Base-by-base conservation (phyloP, 2,113 vertebrate genomes). In the Diadophis punctatus region DNA sequence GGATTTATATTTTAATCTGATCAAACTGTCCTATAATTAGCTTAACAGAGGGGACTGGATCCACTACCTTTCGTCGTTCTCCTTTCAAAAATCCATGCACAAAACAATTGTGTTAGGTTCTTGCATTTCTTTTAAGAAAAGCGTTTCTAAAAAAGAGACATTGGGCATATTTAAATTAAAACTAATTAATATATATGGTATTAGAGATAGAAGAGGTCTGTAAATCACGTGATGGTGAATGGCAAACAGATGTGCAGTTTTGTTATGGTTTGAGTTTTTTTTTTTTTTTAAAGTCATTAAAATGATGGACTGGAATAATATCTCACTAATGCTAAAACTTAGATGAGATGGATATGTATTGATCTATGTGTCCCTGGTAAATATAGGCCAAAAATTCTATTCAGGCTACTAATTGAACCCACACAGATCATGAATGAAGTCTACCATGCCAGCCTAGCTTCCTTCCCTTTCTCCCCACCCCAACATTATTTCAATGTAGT, bases 401-500 rank as follows among this genome's bases (percentile, higher is more conserved):
- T 87, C 14, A 10, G 49, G 9, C 18, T 52, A n/a, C 55, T 43
- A 89, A 56, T 25, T 56, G 55, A 58, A 60, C 55, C 39, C 12
- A 60, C 20, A 46, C 25, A 89, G 55, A 14, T 27, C 53, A 89
- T 14, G 55, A 43, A 27, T 60, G 34, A 8, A 46, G 56, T 25
- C 25, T 16, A 48, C 5, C 8, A 60, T 46, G 12, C 12, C 27
- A 89, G 5, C 16, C 43, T 30, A 10, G 25, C 12, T 34, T 27
- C 14, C 14, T 10, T 51, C 23, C 68, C 23, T 12, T 25, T 18
- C 3, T 9, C 25, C 25, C 46, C 0, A 12, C 0, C 0, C n/a
- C 27, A 52, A 46, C 20, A 52, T 88, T 52, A 86, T 18, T 52
- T 85, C 30, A 23, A 22, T 5, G 22, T 16, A 14, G 18, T 39